Evolutionary conservation across 2,888 invertebrate species (phyloP), one percentile per base, ranked within the genome.

Genomic region (Caenorhabditis zanzibari): DNA sequence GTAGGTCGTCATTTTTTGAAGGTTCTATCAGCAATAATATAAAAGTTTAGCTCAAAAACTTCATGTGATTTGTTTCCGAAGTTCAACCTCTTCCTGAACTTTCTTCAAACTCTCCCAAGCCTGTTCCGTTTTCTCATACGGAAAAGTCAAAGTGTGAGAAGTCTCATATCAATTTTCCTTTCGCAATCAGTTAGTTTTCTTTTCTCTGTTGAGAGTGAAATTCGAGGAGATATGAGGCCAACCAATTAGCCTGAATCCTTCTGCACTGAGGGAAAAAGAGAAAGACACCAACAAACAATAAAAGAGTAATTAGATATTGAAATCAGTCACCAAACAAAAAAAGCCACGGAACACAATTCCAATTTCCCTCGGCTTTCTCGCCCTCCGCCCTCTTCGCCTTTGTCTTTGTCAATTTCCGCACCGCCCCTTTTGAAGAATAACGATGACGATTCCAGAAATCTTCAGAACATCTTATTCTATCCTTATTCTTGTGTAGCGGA

Each of bases 181-280:
- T 16, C 69, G n/a, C 52, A 63, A 71, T 79, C 71, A 79, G 52
- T 79, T 63, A 79, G 52, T 71, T 41, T 71, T 79, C 61, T 14
- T 38, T 38, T 69, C 68, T 59, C 68, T 68, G 59, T 76, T 41
- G 12, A 38, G 38, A 38, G 63, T 74, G 44, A 44, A 28, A 47
- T 47, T 16, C 38, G n/a, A n/a, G 19, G 35, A 14, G 58, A 58
- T 32, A 58, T 63, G 69, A 59, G 69, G 79, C 54, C 71, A 71
- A 79, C 71, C 79, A 79, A 79, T 79, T 79, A 79, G 79, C 79
- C 79, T 79, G 79, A 79, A 79, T 79, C 79, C 24, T 44, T n/a
- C 35, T 52, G 10, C 58, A 24, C 66, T 44, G 47, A 22, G 61
- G 19, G 63, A 44, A 38, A 28, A 16, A 28, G 3, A 19, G 10